Evolutionary conservation across 1,140 invertebrate species (phyloP).

Genomic region (Bombus consobrinus): DNA sequence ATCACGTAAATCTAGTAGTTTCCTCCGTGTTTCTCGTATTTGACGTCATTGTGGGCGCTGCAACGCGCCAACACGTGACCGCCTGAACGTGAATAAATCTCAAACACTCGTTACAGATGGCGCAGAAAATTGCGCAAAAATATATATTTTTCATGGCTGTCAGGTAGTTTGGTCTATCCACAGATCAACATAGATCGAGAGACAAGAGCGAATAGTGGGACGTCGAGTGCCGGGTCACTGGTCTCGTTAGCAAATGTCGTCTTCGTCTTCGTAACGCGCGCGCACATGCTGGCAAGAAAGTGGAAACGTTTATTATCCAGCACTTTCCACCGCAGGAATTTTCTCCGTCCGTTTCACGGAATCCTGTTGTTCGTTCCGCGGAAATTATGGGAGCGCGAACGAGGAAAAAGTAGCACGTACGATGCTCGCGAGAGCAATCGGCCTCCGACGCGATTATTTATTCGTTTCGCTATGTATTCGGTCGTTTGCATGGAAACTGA

Average conservation of each 20-base stretch:
- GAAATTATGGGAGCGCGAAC: conserved; percentile 55
- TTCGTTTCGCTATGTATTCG: neutral
- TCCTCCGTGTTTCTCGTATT: conserved; percentile 5
- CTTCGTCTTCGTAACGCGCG: neutral
- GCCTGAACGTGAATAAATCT: neutral
- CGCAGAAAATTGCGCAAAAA: neutral
- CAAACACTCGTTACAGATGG: neutral
- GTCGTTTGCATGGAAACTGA: neutral
- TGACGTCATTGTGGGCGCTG: conserved; percentile 35
- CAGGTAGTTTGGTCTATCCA: neutral
- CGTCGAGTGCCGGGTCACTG: neutral
- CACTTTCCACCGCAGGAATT: conserved; percentile 55
- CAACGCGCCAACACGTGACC: neutral
- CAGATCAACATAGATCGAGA: neutral
- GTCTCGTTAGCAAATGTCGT: conserved; percentile 14
- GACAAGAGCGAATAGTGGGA: neutral
- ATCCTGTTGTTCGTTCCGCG: conserved; percentile 27
- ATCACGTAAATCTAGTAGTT: conserved; percentile 38
- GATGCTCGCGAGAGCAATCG: conserved; percentile 6
- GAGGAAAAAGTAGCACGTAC: conserved; percentile 51
- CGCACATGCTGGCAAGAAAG: conserved; percentile 25
- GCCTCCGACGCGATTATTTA: neutral
- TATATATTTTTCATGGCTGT: neutral
- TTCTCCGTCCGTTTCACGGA: conserved; percentile 42
- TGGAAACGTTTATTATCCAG: conserved; percentile 37